phyloP scores from a whole-genome alignment of 1,140 invertebrate species.

The Rhyzopertha dominica region DNA sequence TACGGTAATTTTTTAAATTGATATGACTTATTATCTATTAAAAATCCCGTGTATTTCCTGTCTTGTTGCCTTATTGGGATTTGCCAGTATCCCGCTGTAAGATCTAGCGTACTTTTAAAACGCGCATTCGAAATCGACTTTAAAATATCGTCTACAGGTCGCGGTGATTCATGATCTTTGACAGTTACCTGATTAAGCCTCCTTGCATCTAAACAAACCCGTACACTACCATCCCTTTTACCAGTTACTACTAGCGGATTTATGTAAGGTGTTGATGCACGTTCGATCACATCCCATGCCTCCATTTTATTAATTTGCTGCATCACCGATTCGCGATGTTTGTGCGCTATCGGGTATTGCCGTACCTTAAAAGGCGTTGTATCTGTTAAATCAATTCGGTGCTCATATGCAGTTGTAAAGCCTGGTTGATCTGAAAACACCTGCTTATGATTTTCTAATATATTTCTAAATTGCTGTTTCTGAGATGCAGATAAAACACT shows the following conservation, averaged over 20 bases:
- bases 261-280: too few relatives aligned
- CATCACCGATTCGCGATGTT: not conserved
- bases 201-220: slow-evolving; percentile 2
- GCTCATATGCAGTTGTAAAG: too few relatives aligned
- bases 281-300: slow-evolving; percentile 5
- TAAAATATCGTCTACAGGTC: not conserved
- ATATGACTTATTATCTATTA: slow-evolving; percentile 1
- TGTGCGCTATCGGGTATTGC: not conserved
- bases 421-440: too few relatives aligned
- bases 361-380: too few relatives aligned
- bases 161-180: not conserved
- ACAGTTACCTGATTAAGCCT: not conserved
- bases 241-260: not conserved
- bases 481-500: too few relatives aligned
- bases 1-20: not conserved
- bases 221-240: not conserved
- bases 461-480: too few relatives aligned
- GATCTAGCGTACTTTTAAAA: not conserved
- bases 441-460: too few relatives aligned
- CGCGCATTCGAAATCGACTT: not conserved
- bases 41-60: slow-evolving; percentile 4
- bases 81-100: slow-evolving; percentile 1
- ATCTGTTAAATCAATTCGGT: too few relatives aligned
- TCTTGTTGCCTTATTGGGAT: slow-evolving; percentile 1
- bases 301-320: not conserved